Conservation (phyloP, 2,888 invertebrate species). For the Drosophila rellima region DNA sequence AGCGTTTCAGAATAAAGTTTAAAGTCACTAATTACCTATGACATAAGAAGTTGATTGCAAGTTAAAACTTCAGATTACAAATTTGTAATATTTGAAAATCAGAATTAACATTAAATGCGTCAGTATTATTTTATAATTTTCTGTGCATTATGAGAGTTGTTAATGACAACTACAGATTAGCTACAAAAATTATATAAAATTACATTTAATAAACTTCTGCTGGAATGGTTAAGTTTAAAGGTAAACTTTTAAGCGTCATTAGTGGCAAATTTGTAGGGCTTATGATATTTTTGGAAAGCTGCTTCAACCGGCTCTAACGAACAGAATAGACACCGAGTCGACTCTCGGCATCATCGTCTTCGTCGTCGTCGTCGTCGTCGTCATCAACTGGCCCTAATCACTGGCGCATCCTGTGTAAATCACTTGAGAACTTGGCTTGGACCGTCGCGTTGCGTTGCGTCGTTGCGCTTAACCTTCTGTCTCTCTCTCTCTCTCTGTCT, state of each 20-base stretch:
- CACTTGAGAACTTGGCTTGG: slow-evolving; percentile 44
- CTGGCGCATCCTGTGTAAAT: slow-evolving; percentile 59
- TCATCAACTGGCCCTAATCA: slow-evolving; percentile 50
- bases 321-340: not conserved
- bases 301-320: slow-evolving; percentile 14
- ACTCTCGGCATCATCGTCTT: not conserved
- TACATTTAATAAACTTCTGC: slow-evolving; percentile 1
- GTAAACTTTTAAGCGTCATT: slow-evolving; percentile 33
- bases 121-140: not conserved
- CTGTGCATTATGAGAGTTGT: no score
- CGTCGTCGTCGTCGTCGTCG: not conserved
- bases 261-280: slow-evolving; percentile 28
- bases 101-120: no score
- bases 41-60: no score
- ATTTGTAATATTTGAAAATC: no score
- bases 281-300: slow-evolving; percentile 15
- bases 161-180: not conserved
- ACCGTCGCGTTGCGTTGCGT: not conserved
- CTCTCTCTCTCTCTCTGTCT: not conserved
- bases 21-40: no score
- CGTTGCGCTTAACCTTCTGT: not conserved
- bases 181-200: not conserved
- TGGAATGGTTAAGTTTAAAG: slow-evolving; percentile 8
- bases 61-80: no score
- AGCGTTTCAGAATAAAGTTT: no score